Evolutionary conservation across 2,797 vertebrate species (phyloP).

Genomic region (Chrysocyon brachyurus): DNA sequence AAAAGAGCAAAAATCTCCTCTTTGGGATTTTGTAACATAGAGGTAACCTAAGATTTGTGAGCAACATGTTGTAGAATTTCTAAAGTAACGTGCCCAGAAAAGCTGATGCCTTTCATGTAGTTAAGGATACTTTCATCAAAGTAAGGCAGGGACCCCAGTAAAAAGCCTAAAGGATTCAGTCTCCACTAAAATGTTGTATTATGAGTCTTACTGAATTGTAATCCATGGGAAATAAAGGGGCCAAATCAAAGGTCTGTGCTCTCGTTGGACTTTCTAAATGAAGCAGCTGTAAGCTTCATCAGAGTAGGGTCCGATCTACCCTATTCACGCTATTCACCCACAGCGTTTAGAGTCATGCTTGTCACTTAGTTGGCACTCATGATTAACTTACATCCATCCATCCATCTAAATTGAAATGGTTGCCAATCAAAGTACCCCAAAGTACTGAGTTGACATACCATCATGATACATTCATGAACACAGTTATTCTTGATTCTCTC

Average conservation of each 20-base stretch:
- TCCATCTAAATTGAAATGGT: neutral
- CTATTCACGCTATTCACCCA: neutral
- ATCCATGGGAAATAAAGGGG: neutral
- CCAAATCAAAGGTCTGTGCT: neutral
- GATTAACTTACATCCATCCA: neutral
- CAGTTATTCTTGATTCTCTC: neutral
- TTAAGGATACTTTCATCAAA: neutral
- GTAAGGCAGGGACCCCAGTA: neutral
- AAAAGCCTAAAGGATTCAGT: neutral
- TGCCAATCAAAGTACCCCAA: neutral
- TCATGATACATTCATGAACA: fast-evolving
- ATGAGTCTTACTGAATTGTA: neutral
- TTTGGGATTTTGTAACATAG: neutral
- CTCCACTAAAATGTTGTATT: neutral
- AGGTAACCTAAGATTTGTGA: neutral
- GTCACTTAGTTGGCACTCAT: neutral
- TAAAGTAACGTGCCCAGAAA: neutral
- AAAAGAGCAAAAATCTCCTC: neutral
- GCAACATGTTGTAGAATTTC: neutral
- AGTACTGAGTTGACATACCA: fast-evolving
- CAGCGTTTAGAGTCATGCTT: neutral
- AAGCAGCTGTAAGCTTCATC: fast-evolving
- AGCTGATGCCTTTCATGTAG: neutral
- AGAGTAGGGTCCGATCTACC: too few species aligned
- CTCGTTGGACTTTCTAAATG: neutral